These are phyloP conservation scores for Tricholauxania praeusta DNA, from an alignment of 2,888 invertebrate species.

Conservation along the genomic window DNA sequence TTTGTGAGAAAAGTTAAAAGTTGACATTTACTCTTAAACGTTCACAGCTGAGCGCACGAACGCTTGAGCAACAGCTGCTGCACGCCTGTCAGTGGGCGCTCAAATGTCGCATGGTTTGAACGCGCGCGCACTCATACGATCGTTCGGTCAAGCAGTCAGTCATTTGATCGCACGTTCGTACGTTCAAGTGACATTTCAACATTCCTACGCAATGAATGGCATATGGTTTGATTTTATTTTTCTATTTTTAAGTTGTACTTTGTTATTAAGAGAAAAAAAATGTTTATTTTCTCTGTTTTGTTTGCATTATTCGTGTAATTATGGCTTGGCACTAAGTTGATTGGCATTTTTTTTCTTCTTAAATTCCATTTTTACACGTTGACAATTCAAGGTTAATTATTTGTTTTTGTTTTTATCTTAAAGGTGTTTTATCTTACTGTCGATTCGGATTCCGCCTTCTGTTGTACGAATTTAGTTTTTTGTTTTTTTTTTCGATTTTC, in stretches of 20 bases:
- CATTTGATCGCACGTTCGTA: not conserved
- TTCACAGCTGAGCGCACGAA: too few species aligned
- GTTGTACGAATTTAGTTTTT: not conserved
- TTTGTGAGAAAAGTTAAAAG: too few species aligned
- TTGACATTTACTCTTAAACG: too few species aligned
- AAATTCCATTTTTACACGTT: not conserved
- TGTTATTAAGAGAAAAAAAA: too few species aligned
- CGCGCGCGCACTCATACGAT: too few species aligned
- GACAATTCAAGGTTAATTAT: constrained; percentile 12
- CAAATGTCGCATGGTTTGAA: too few species aligned
- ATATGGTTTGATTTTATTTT: not conserved
- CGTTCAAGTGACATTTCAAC: constrained; percentile 11
- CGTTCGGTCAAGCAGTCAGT: too few species aligned
- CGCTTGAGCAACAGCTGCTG: not conserved
- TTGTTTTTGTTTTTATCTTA: not conserved
- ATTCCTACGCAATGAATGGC: constrained; percentile 12
- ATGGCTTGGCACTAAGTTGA: not conserved
- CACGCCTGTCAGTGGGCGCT: not conserved
- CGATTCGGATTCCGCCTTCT: too few species aligned
- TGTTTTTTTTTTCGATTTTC: not conserved
- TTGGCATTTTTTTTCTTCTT: not conserved
- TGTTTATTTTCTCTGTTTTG: too few species aligned
- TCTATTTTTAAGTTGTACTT: not conserved
- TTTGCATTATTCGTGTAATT: not conserved
- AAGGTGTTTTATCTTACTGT: not conserved